phyloP scores from a whole-genome alignment of 2,888 invertebrate genomes.

The Himalopsyche japonica region DNA sequence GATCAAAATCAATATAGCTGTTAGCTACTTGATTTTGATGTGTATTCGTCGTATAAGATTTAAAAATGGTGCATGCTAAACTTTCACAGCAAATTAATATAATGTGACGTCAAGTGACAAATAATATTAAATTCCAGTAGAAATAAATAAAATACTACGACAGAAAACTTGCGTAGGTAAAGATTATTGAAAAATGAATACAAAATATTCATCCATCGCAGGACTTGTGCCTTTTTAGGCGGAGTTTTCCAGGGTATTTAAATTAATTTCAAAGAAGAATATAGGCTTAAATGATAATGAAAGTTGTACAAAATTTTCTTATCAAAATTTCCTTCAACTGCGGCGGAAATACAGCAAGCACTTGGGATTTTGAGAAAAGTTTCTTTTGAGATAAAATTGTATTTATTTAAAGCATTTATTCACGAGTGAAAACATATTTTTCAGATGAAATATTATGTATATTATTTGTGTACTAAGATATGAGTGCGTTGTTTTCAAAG shows the following conservation, averaged over 20 bases:
- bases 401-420: constrained; percentile 1
- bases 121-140: not conserved
- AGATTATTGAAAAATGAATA: constrained; percentile 5
- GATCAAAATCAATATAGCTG: no score
- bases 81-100: no score
- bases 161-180: not conserved
- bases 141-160: not conserved
- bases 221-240: not conserved
- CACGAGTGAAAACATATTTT: not conserved
- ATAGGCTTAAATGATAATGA: constrained; percentile 13
- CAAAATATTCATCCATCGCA: not conserved
- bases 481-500: not conserved
- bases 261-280: not conserved
- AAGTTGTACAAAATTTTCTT: constrained; percentile 18
- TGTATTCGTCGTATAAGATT: no score
- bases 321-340: constrained; percentile 11
- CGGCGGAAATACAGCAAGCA: constrained; percentile 2
- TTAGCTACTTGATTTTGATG: no score
- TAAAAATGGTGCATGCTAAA: no score
- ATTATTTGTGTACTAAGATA: not conserved
- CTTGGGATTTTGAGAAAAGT: not conserved
- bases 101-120: not conserved
- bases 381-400: constrained; percentile 6
- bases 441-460: not conserved
- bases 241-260: constrained; percentile 3